Evolutionary conservation across 2,113 vertebrate genomes (phyloP).

Genomic region (Pandion haliaetus): DNA sequence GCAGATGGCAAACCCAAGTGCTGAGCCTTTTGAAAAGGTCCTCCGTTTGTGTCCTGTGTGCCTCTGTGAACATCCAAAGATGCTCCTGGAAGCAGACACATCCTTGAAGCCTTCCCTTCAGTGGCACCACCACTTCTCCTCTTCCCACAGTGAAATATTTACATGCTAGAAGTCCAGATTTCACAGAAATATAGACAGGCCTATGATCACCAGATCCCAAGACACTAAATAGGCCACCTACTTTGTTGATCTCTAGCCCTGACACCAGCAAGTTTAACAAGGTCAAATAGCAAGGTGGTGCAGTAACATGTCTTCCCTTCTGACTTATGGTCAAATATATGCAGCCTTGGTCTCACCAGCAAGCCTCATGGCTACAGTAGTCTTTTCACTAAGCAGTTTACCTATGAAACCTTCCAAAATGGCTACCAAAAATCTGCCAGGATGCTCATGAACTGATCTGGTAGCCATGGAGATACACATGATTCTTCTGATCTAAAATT

Average conservation of each 20-base stretch:
- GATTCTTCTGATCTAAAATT: conserved; percentile 40
- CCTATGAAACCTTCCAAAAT: not conserved
- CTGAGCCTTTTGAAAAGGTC: not conserved
- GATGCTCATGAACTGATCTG: not conserved
- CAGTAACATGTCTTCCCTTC: not conserved
- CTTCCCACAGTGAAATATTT: not conserved
- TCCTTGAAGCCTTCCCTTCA: not conserved
- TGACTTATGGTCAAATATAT: not conserved
- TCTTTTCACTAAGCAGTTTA: not conserved
- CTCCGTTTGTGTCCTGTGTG: not conserved
- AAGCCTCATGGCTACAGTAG: not conserved
- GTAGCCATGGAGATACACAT: conserved; percentile 55
- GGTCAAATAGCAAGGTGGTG: not conserved
- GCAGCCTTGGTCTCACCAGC: not conserved
- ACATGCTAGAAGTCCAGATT: not conserved
- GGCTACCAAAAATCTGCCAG: conserved; percentile 9
- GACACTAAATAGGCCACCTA: not conserved
- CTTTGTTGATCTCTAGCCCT: not conserved
- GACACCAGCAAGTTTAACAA: not conserved
- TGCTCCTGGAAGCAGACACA: not conserved
- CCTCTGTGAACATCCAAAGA: not conserved
- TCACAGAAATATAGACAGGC: not conserved
- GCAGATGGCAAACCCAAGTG: not conserved
- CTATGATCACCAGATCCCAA: accelerated
- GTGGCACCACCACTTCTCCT: not conserved